Base-by-base conservation (phyloP, 2,888 invertebrate genomes). In the Drosophila yooni region DNA sequence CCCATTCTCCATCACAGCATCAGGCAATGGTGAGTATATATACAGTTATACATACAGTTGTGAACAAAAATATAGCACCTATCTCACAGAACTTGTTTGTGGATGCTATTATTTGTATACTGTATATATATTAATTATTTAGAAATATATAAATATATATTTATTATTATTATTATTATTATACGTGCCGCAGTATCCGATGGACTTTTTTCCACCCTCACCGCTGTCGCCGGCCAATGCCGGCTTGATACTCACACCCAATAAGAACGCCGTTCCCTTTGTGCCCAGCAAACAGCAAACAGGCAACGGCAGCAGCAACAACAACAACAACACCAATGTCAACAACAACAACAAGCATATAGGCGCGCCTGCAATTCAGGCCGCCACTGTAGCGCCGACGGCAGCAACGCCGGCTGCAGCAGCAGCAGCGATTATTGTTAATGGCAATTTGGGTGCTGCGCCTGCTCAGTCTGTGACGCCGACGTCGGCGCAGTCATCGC, bases 1-100 rank as follows among this genome's bases (percentile, higher is more conserved):
- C 96, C 31, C 93, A 93, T 67, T 92, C 93, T 33, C 91, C 91
- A 0, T 90, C 92, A 15, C 92, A 88, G 51, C 91, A 91, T 71
- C 91, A 90, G 73, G 87, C 92, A 34, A 69, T 92, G 90, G 92
- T 92, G 67, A 82, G 86, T 81, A 60, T 7, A 7, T 34, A 11
- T 18, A 2, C 46, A 36, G 36, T 36, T 36, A 18, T 7, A 7
- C 25, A 10, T 15, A 5, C 25, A 21, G 43, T 43, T 21, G 43
- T 21, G 21, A 43, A 43, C 5, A 11, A 43, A 21, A 21, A 21
- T 43, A 21, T 11, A 5, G 21, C 40, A 3, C n/a, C 40, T 4
- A 10, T 40, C n/a, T 40, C 4, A 10, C 8, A 10, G n/a, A 2
- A 40, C 8, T 2, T n/a, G 1, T 38, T n/a, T n/a, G 33, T 33